Evolutionary conservation across 1,140 invertebrate genomes (phyloP).

Genomic region (Drosophila dunni): DNA sequence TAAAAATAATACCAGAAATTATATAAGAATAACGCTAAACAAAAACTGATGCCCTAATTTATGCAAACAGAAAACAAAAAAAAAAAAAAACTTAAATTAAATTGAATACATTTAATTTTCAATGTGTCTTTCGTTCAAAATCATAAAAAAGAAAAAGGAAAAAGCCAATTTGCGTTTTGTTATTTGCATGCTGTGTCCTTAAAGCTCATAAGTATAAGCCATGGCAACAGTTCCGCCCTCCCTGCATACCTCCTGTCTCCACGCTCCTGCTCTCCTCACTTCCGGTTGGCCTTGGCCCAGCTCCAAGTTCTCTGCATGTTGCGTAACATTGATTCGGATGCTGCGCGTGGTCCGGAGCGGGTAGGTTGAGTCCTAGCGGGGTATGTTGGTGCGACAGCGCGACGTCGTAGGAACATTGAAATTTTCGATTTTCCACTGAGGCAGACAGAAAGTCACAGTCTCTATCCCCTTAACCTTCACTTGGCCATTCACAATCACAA

Average conservation of each 20-base stretch:
- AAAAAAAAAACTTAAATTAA: background rate
- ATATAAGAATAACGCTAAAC: slow-evolving; percentile 65
- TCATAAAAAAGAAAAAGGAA: slow-evolving; percentile 56
- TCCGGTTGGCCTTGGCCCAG: slow-evolving; percentile 56
- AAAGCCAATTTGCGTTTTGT: slow-evolving; percentile 50
- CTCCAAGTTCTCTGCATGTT: slow-evolving; percentile 58
- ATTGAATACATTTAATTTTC: slow-evolving; percentile 83
- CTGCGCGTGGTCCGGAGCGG: slow-evolving; percentile 28
- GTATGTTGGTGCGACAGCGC: slow-evolving; percentile 10
- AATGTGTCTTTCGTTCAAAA: slow-evolving; percentile 84
- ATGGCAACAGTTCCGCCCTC: background rate
- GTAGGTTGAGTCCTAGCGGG: background rate
- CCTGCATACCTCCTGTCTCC: background rate
- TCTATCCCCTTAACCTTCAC: background rate
- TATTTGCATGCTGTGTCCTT: slow-evolving; percentile 65
- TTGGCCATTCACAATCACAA: slow-evolving; percentile 12
- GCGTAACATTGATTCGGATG: slow-evolving; percentile 70
- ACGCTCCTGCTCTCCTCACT: background rate
- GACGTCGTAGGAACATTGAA: slow-evolving; percentile 48
- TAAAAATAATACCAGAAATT: slow-evolving; percentile 46
- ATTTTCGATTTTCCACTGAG: slow-evolving; percentile 70
- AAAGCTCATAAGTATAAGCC: slow-evolving; percentile 15
- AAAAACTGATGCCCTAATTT: slow-evolving; percentile 72
- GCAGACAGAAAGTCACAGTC: slow-evolving; percentile 10
- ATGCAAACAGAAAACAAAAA: slow-evolving; percentile 63